phyloP scores from a whole-genome alignment of 2,888 invertebrate genomes.

The Erebia ligea region DNA sequence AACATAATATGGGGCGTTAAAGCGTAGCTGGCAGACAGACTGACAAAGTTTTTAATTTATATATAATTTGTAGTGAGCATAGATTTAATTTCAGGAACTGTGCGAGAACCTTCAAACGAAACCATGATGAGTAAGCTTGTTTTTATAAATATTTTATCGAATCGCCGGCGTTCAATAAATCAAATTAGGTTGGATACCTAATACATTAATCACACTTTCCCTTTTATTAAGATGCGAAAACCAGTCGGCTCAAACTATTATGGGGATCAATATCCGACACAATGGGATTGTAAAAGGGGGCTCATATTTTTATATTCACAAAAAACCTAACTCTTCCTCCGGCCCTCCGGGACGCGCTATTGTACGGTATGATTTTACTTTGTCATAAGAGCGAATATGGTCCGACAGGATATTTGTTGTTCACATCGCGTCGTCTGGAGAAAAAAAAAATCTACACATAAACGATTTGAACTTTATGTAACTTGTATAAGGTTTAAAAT shows the following conservation, averaged over 20 bases:
- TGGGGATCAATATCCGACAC: conserved; percentile 80
- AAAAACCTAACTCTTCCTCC: conserved; percentile 77
- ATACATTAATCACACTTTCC: conserved; percentile 46
- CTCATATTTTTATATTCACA: conserved; percentile 82
- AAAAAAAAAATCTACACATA: conserved; percentile 56
- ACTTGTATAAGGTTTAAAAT: conserved; percentile 53
- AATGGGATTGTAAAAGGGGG: conserved; percentile 82
- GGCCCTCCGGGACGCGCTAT: conserved; percentile 56
- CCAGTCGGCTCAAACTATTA: conserved; percentile 78
- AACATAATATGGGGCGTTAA: too few relatives aligned
- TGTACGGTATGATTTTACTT: conserved; percentile 51
- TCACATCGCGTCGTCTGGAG: conserved; percentile 64
- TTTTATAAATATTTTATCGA: conserved; percentile 11
- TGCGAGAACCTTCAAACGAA: too few relatives aligned
- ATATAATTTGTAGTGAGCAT: too few relatives aligned
- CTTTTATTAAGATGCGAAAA: conserved; percentile 74
- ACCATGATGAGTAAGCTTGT: too few relatives aligned
- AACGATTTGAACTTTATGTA: conserved; percentile 47
- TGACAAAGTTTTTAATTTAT: too few relatives aligned
- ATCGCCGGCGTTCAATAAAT: conserved; percentile 18
- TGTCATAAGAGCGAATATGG: conserved; percentile 62
- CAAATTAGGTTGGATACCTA: conserved; percentile 19
- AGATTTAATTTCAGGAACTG: too few relatives aligned
- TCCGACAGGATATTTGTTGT: conserved; percentile 65
- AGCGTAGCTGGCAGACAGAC: too few relatives aligned